These are phyloP conservation scores for Cynocephalus volans DNA, from an alignment of 2,113 vertebrate species.

Conservation along the genomic window DNA sequence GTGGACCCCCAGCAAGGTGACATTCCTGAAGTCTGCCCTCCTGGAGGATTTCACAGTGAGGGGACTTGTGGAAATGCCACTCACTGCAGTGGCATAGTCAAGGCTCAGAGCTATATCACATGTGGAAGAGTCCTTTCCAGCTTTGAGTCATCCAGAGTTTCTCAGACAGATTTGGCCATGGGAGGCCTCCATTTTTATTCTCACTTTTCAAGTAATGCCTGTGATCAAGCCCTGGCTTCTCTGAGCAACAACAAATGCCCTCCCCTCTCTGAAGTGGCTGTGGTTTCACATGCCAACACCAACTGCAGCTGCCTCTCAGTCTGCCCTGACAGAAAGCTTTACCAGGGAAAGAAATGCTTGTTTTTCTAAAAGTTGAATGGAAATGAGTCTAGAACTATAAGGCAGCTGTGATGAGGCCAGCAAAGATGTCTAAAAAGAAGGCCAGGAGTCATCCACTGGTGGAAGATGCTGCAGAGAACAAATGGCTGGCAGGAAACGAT, in stretches of 20 bases:
- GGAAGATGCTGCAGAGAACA: neutral
- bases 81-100: too few relatives aligned
- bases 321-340: neutral
- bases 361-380: neutral
- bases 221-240: neutral
- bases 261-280: neutral
- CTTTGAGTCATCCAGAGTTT: neutral
- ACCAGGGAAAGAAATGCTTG: neutral
- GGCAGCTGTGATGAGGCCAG: neutral
- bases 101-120: neutral
- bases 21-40: too few relatives aligned
- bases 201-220: neutral
- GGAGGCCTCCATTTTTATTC: neutral
- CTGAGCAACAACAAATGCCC: neutral
- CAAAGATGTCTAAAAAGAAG: neutral
- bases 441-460: too few relatives aligned
- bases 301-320: fast-evolving
- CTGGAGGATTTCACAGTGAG: neutral
- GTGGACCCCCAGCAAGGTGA: too few relatives aligned
- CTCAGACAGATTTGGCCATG: neutral
- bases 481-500: neutral
- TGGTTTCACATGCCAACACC: neutral
- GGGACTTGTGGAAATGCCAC: neutral
- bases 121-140: neutral
- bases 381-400: neutral